Percentiles rank a stretch among this genome's conserved stretches.
phyloP scores from a whole-genome alignment of 1,140 invertebrate genomes.

The Conus ventricosus region DNA sequence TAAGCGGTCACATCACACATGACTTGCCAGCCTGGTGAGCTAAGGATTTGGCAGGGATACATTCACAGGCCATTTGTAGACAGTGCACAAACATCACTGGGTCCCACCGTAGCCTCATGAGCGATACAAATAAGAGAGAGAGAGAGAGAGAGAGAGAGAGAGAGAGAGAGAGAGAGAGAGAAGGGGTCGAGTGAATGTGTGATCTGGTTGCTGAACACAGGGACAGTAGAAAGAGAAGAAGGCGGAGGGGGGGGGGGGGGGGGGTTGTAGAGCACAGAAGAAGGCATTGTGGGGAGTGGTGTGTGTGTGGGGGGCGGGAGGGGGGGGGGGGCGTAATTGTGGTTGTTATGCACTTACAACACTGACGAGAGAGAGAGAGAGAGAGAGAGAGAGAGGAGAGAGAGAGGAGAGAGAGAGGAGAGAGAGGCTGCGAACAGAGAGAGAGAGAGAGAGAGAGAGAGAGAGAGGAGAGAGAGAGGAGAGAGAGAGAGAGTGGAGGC shows the following conservation, averaged over 20 bases:
- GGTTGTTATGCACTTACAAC: too few species aligned
- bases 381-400: too few species aligned
- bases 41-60: too few species aligned
- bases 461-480: background rate
- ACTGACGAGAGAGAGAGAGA: background rate
- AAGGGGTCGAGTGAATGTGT: too few species aligned
- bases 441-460: background rate
- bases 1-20: too few species aligned
- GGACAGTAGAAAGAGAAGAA: background rate
- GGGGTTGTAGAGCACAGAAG: background rate
- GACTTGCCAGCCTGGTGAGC: too few species aligned
- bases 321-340: background rate
- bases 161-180: background rate
- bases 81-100: too few species aligned
- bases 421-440: too few species aligned
- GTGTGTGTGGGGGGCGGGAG: background rate
- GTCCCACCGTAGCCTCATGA: too few species aligned
- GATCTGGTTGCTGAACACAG: too few species aligned
- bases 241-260: background rate
- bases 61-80: too few species aligned
- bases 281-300: background rate
- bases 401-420: background rate
- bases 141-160: slow-evolving; percentile 27
- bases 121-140: background rate
- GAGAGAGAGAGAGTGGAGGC: background rate